Conservation (phyloP, 2,797 vertebrate species). For the Sebastes steindachneri region DNA sequence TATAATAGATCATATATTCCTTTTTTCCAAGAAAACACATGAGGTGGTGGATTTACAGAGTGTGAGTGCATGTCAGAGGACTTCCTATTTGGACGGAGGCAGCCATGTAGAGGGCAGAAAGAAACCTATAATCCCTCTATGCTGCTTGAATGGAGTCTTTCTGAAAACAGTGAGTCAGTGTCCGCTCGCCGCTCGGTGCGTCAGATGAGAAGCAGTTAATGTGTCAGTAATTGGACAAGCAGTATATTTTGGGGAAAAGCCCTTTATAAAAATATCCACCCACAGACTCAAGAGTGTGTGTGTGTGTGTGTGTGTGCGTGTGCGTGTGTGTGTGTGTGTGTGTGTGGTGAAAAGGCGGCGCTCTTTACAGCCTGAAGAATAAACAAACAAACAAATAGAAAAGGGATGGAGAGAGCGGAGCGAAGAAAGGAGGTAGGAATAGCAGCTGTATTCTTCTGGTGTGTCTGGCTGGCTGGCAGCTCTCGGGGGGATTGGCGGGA, state of each 20-base stretch:
- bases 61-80: constrained; percentile 91
- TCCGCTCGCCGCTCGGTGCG: constrained; percentile 84
- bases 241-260: constrained; percentile 78
- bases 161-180: constrained; percentile 92
- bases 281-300: constrained; percentile 13
- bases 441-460: constrained; percentile 56
- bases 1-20: constrained; percentile 26
- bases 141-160: constrained; percentile 85
- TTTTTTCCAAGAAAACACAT: constrained; percentile 76
- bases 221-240: constrained; percentile 88
- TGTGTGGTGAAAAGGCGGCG: constrained; percentile 8
- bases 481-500: constrained; percentile 62
- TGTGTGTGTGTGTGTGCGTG: background rate
- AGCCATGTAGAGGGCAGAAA: constrained; percentile 87
- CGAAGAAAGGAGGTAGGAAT: constrained; percentile 28
- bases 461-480: constrained; percentile 71
- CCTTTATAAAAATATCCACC: constrained; percentile 75
- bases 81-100: constrained; percentile 87
- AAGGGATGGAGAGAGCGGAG: constrained; percentile 2
- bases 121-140: constrained; percentile 88
- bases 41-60: constrained; percentile 93
- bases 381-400: constrained; percentile 63
- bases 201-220: constrained; percentile 92
- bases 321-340: too few species aligned
- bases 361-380: constrained; percentile 40